Base-by-base conservation (phyloP, 2,888 invertebrate species). In the Harmothoe impar region DNA sequence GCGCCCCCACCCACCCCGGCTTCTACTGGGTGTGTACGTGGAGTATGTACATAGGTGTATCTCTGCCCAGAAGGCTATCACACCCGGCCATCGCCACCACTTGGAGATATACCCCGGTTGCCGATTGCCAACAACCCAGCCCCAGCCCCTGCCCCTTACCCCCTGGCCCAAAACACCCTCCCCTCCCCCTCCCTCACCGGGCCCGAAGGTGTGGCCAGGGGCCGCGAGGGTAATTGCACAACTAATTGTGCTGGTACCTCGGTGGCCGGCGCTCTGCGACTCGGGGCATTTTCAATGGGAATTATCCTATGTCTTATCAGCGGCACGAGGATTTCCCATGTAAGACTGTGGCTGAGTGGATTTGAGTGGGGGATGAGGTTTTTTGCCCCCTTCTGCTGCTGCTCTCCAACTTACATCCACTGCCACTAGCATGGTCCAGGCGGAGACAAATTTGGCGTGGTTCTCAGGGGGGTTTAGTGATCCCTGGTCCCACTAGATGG, bases 241-340 rank as follows among this genome's bases (percentile, higher is more conserved):
- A 84, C 84, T 84, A 84, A 84, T 84, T 84, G 84, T 33, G 3
- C 84, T 43, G 84, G 84, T 43, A 33, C 84, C 84, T 84, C 84
- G 33, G 84, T 35, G 84, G 35, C 23, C 5, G 33, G 5, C 51
- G 43, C 35, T 10, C 84, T 23, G 84, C 84, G 43, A 78, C 43
- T 35, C 84, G 5, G 10, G 35, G 84, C 84, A 25, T 84, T 84
- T 84, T 84, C 84, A 84, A 23, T 84, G 84, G 84, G 84, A 84
- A 84, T 84, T 84, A 84, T 84, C 84, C 84, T 25, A 84, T 84
- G 23, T 51, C 84, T 84, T 84, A 84, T 84, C 84, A 84, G 84
- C 25, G 51, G 84, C 43, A 17, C 43, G 20, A 35, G 84, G 84
- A 84, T 51, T 84, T 84, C 23, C 33, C 23, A 35, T 84, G 84